These are phyloP conservation scores for Lutraria lutraria DNA, from an alignment of 2,888 invertebrate species.

Conservation along the genomic window DNA sequence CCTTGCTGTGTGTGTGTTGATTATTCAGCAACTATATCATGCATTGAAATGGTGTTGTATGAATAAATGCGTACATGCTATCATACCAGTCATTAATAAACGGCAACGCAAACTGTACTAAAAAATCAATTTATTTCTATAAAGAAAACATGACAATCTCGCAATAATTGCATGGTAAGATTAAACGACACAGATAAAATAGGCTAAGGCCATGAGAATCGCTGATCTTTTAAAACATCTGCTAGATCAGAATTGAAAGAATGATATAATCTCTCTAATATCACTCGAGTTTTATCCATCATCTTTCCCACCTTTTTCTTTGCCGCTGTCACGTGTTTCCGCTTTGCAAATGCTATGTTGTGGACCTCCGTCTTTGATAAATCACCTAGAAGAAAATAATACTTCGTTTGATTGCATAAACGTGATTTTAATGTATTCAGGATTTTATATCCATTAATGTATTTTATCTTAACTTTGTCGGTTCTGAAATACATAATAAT, in stretches of 20 bases:
- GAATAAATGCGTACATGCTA: no score
- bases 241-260: slow-evolving; percentile 71
- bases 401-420: background rate
- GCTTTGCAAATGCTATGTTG: slow-evolving; percentile 44
- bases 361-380: slow-evolving; percentile 53
- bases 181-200: no score
- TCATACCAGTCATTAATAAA: no score
- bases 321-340: slow-evolving; percentile 65
- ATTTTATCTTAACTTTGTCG: background rate
- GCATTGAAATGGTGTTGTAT: no score
- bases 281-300: slow-evolving; percentile 66
- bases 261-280: slow-evolving; percentile 73
- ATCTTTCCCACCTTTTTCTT: slow-evolving; percentile 70
- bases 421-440: background rate
- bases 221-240: slow-evolving; percentile 58
- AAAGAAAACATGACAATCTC: no score
- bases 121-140: no score
- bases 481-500: background rate
- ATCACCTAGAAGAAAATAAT: slow-evolving; percentile 49
- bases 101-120: no score
- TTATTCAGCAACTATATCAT: no score
- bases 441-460: background rate
- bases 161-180: no score
- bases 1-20: no score
- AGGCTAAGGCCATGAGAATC: background rate